Conservation (phyloP, 2,797 vertebrate species). For the Protonibea diacanthus region DNA sequence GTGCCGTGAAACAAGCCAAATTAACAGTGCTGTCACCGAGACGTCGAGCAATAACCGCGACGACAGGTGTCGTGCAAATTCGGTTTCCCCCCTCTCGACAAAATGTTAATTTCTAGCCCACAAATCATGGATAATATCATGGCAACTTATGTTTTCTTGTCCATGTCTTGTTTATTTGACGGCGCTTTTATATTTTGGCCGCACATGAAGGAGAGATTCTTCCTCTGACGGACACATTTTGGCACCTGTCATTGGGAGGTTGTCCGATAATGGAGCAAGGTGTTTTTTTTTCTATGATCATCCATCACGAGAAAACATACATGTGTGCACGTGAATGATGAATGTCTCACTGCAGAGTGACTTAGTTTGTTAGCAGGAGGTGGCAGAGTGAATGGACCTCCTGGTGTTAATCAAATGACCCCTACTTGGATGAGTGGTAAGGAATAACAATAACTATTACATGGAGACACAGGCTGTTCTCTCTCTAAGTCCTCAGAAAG, state of each 20-base stretch:
- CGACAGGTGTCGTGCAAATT: slow-evolving; percentile 32
- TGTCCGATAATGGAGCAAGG: slow-evolving; percentile 46
- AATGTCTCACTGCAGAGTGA: background rate
- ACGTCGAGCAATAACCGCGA: background rate
- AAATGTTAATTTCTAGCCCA: background rate
- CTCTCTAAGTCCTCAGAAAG: background rate
- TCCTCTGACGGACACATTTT: background rate
- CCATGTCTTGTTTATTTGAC: background rate
- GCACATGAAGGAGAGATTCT: background rate
- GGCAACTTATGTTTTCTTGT: background rate
- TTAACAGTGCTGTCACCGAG: background rate
- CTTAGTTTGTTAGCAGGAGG: background rate
- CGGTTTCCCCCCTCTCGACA: background rate
- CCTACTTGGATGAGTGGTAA: slow-evolving; percentile 1
- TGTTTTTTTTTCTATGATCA: background rate
- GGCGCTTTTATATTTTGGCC: background rate
- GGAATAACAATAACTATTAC: background rate
- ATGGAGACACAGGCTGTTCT: background rate
- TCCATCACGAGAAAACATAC: background rate
- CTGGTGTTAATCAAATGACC: slow-evolving; percentile 46
- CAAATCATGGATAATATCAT: background rate
- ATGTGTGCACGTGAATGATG: background rate
- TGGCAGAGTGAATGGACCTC: background rate
- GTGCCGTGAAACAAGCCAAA: background rate
- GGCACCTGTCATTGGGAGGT: slow-evolving; percentile 44